Percentiles rank a stretch among this genome's conserved stretches.
phyloP scores from a whole-genome alignment of 1,140 invertebrate species.

The Caerostris extrusa region DNA sequence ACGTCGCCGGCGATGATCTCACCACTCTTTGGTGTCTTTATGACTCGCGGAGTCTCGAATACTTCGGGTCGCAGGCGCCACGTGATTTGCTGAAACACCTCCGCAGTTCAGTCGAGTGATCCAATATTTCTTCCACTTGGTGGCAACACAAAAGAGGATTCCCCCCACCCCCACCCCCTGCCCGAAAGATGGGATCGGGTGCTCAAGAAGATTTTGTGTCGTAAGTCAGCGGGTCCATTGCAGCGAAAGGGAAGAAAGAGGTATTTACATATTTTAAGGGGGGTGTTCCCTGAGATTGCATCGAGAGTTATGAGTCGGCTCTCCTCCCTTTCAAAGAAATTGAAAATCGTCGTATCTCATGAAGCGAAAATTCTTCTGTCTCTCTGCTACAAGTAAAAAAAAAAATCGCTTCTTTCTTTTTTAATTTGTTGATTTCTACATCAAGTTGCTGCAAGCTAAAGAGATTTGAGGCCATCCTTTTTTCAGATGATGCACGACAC shows the following conservation, averaged over 20 bases:
- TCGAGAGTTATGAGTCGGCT: neutral
- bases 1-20: neutral
- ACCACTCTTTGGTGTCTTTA: neutral
- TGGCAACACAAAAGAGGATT: neutral
- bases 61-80: neutral
- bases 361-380: neutral
- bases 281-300: neutral
- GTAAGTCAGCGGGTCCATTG: slow-evolving; percentile 2
- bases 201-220: neutral
- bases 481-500: too few relatives aligned
- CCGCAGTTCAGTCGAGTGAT: slow-evolving; percentile 7
- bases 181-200: neutral
- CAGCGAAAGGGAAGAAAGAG: neutral
- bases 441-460: neutral
- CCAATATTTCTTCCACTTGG: slow-evolving; percentile 22
- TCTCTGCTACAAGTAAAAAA: neutral
- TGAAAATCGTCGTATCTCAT: slow-evolving; percentile 1
- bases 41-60: neutral
- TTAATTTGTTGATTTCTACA: neutral
- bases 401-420: neutral
- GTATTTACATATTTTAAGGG: slow-evolving; percentile 1
- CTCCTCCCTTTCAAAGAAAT: slow-evolving; percentile 9
- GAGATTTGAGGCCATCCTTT: neutral
- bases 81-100: neutral
- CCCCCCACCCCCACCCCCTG: neutral